A percentile compares a stretch with the other conserved stretches of the same genome.
Evolutionary conservation across 2,888 invertebrate species (phyloP).

Genomic region (Caenorhabditis uteleia): DNA sequence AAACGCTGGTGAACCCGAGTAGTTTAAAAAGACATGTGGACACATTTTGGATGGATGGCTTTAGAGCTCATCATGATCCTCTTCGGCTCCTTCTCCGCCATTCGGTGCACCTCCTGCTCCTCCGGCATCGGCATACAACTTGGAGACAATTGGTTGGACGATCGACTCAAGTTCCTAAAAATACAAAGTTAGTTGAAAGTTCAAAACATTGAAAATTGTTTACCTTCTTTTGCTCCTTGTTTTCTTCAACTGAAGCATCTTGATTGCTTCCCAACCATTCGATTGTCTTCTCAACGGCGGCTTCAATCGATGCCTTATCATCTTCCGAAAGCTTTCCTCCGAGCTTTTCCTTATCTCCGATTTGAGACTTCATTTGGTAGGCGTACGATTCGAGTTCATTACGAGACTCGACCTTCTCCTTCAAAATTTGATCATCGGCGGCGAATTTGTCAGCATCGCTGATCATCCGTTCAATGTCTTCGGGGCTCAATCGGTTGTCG

Average conservation of each 20-base stretch:
- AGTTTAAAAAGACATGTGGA: too few species aligned
- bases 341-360: slow-evolving; percentile 93
- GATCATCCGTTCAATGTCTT: slow-evolving; percentile 98
- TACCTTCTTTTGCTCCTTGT: slow-evolving; percentile 78
- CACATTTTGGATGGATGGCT: neutral
- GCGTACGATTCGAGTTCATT: slow-evolving; percentile 96
- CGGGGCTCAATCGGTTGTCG: slow-evolving; percentile 84
- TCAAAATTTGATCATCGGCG: slow-evolving; percentile 94
- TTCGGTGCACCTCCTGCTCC: slow-evolving; percentile 10
- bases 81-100: slow-evolving; percentile 15
- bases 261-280: slow-evolving; percentile 95
- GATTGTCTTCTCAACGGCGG: slow-evolving; percentile 89
- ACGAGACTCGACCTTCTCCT: slow-evolving; percentile 78
- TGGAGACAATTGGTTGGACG: slow-evolving; percentile 94
- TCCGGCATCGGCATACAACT: slow-evolving; percentile 79
- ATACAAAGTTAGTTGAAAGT: neutral
- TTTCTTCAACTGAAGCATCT: slow-evolving; percentile 71
- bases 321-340: slow-evolving; percentile 83
- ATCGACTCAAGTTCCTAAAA: slow-evolving; percentile 84
- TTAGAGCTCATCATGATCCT: slow-evolving; percentile 38
- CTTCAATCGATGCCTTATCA: slow-evolving; percentile 91
- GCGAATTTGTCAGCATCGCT: slow-evolving; percentile 98
- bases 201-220: neutral
- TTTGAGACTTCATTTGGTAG: slow-evolving; percentile 89
- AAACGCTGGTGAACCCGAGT: too few species aligned